Evolutionary conservation across 2,797 vertebrate species (phyloP).

Genomic region (Zalophus californianus): DNA sequence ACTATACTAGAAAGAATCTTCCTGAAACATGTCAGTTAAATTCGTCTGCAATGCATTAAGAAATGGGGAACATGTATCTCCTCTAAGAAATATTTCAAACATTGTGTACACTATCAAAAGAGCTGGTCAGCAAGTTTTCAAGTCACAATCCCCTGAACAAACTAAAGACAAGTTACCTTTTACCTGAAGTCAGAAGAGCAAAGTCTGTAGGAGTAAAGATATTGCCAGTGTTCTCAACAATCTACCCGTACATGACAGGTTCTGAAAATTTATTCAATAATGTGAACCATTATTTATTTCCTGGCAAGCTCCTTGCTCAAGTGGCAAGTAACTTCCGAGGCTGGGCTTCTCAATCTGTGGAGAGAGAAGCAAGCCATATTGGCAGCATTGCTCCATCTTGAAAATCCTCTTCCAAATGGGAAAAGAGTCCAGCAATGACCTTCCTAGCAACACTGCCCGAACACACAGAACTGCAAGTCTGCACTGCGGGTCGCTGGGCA

Average conservation of each 20-base stretch:
- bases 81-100: constrained; percentile 59
- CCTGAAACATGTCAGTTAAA: constrained; percentile 25
- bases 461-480: neutral
- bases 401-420: neutral
- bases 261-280: constrained; percentile 62
- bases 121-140: constrained; percentile 34
- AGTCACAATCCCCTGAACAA: constrained; percentile 47
- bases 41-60: constrained; percentile 17
- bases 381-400: neutral
- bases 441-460: neutral
- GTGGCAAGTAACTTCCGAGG: neutral
- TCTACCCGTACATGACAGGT: neutral
- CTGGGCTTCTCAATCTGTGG: neutral
- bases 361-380: neutral
- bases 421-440: neutral
- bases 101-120: neutral
- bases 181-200: constrained; percentile 85
- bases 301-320: constrained; percentile 35
- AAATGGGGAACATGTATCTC: neutral
- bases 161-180: constrained; percentile 62
- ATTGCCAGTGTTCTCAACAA: constrained; percentile 34
- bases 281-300: neutral
- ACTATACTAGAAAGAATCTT: constrained; percentile 42
- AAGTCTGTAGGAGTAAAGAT: constrained; percentile 86
- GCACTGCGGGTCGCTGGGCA: neutral